Evolutionary conservation across 1,140 invertebrate species (phyloP).

Genomic region (Hyposmocoma kahamanoa): DNA sequence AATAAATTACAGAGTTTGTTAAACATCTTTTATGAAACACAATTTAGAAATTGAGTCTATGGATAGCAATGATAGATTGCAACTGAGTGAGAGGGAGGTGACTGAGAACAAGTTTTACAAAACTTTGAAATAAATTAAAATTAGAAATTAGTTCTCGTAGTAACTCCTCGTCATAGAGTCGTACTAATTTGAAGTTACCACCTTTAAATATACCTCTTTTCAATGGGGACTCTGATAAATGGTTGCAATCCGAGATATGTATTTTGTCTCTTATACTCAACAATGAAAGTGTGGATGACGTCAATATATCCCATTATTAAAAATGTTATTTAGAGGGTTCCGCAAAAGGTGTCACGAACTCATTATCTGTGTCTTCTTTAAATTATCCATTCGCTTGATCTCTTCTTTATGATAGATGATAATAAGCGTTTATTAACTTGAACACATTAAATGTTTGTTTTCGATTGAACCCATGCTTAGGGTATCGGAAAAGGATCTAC

Average conservation of each 20-base stretch:
- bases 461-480: neutral
- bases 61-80: neutral
- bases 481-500: neutral
- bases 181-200: neutral
- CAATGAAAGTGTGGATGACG: too few relatives aligned
- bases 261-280: neutral
- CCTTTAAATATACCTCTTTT: neutral
- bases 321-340: slow-evolving; percentile 8
- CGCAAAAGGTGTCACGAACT: too few relatives aligned
- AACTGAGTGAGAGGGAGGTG: neutral
- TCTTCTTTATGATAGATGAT: neutral
- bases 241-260: neutral
- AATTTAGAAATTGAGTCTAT: neutral
- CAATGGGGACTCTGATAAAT: neutral
- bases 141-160: neutral
- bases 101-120: neutral
- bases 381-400: neutral
- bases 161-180: neutral
- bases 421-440: neutral
- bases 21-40: neutral
- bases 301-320: too few relatives aligned
- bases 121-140: neutral
- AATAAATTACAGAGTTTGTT: neutral
- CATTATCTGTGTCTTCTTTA: neutral
- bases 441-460: neutral